Evolutionary conservation across 2,888 invertebrate species (phyloP).

Genomic region (Drosophila macrospina): DNA sequence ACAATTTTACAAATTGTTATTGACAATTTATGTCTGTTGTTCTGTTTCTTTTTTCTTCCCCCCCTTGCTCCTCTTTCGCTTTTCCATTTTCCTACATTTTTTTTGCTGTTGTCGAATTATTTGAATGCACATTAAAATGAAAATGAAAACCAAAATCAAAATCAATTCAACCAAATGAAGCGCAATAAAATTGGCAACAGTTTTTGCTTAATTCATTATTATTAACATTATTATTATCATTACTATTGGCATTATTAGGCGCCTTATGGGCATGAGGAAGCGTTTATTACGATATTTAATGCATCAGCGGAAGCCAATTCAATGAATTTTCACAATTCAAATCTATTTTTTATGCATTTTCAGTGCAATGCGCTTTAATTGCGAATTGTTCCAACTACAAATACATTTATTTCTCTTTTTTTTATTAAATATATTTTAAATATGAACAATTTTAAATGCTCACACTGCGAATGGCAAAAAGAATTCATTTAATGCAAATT

Average conservation of each 20-base stretch:
- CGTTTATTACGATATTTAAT: slow-evolving; percentile 4
- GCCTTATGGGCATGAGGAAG: slow-evolving; percentile 10
- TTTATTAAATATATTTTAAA: too few relatives aligned
- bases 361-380: background rate
- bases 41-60: slow-evolving; percentile 12
- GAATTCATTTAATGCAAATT: too few relatives aligned
- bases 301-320: slow-evolving; percentile 1
- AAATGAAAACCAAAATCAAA: slow-evolving; percentile 64
- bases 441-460: too few relatives aligned
- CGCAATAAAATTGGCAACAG: slow-evolving; percentile 56
- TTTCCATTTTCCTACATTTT: background rate
- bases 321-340: background rate
- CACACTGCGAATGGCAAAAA: too few relatives aligned
- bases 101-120: slow-evolving; percentile 30
- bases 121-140: slow-evolving; percentile 50
- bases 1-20: slow-evolving; percentile 78
- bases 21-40: slow-evolving; percentile 74
- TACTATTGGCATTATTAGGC: slow-evolving; percentile 45
- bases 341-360: slow-evolving; percentile 3
- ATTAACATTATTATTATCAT: slow-evolving; percentile 41
- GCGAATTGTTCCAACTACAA: background rate
- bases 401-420: background rate
- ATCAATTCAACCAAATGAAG: slow-evolving; percentile 71
- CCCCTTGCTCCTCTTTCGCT: background rate
- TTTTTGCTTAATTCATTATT: slow-evolving; percentile 35